phyloP scores from a whole-genome alignment of 1,140 invertebrate genomes.

The Drosophila sucinea region DNA sequence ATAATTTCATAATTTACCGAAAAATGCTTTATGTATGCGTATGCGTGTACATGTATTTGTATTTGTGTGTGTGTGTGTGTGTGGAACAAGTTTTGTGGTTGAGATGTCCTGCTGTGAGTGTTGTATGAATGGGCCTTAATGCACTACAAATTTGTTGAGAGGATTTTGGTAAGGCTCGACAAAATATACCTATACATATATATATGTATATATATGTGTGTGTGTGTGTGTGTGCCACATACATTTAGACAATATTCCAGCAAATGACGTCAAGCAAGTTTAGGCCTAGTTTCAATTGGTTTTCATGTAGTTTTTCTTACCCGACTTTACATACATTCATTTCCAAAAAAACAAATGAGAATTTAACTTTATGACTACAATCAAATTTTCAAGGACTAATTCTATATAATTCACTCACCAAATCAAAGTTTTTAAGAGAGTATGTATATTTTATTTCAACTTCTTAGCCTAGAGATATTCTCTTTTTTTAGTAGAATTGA shows the following conservation, averaged over 20 bases:
- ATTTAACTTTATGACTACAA: too few relatives aligned
- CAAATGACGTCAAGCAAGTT: background rate
- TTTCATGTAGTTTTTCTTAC: too few relatives aligned
- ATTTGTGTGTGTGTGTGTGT: background rate
- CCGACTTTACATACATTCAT: too few relatives aligned
- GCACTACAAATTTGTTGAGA: constrained; percentile 64
- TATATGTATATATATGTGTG: background rate
- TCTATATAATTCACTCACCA: too few relatives aligned
- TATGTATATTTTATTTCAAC: too few relatives aligned
- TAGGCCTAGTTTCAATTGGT: background rate
- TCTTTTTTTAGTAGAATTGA: too few relatives aligned
- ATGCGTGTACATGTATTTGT: background rate
- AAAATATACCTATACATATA: constrained; percentile 1
- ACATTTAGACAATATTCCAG: background rate
- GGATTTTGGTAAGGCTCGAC: background rate
- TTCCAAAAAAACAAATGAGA: too few relatives aligned
- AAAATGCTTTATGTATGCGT: constrained; percentile 31
- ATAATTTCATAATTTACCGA: constrained; percentile 79
- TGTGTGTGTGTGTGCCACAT: background rate
- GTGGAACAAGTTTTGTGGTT: constrained; percentile 52
- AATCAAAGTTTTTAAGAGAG: too few relatives aligned
- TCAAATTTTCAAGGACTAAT: too few relatives aligned
- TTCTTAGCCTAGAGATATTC: too few relatives aligned
- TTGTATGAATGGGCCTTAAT: constrained; percentile 41
- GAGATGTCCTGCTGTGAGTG: constrained; percentile 71